These are phyloP conservation scores for Prionailurus bengalensis DNA, from an alignment of 2,113 vertebrate genomes.

Conservation along the genomic window DNA sequence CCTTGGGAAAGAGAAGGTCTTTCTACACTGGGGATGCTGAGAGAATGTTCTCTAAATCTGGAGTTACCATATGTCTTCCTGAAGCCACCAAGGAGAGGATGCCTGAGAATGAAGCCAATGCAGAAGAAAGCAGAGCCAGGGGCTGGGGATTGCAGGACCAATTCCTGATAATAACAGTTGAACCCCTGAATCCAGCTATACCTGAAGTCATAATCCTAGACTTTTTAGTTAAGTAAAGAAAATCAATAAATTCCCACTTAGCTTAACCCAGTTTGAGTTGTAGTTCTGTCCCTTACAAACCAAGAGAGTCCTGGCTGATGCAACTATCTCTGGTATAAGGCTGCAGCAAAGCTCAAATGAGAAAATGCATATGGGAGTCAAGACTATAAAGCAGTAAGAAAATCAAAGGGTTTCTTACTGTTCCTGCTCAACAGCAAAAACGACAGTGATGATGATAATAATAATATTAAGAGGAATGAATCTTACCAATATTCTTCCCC, in stretches of 20 bases:
- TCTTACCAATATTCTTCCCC: slow-evolving; percentile 99
- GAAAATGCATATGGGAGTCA: not conserved
- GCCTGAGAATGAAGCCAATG: not conserved
- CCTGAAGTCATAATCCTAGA: not conserved
- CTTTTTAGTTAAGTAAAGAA: not conserved
- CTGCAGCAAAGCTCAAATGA: not conserved
- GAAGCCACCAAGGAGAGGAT: not conserved
- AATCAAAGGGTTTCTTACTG: not conserved
- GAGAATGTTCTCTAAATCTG: slow-evolving; percentile 14
- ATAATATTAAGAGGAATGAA: not conserved
- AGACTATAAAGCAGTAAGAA: not conserved
- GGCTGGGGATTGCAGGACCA: not conserved
- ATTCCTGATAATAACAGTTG: not conserved
- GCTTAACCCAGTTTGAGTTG: not conserved
- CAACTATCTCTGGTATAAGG: not conserved
- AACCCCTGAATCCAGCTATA: not conserved
- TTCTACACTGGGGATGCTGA: not conserved
- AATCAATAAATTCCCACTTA: not conserved
- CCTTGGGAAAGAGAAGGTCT: not conserved
- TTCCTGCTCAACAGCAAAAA: not conserved
- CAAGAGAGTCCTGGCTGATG: not conserved
- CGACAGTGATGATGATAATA: not conserved
- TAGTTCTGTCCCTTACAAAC: not conserved
- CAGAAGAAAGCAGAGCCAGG: not conserved
- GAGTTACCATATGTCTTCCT: not conserved